These are phyloP conservation scores for Aelia acuminata DNA, from an alignment of 2,888 invertebrate genomes.

Conservation along the genomic window DNA sequence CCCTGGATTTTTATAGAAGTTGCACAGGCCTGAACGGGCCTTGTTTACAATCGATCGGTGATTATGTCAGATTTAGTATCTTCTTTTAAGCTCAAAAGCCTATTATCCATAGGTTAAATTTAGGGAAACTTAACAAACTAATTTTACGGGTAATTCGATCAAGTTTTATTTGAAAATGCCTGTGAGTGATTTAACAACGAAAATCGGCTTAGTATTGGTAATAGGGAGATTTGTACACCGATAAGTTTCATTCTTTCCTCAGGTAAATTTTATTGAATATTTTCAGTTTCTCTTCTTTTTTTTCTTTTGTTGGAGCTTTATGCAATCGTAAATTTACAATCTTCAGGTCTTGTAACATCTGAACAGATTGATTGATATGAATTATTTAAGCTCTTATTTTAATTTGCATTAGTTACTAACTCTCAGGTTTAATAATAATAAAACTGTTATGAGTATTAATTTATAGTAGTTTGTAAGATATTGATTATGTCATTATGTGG, in stretches of 20 bases:
- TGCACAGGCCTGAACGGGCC: conserved; percentile 38
- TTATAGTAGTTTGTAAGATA: neutral
- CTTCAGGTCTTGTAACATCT: neutral
- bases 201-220: conserved; percentile 36
- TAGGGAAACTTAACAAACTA: neutral
- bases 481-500: no score
- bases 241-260: conserved; percentile 39
- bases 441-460: neutral
- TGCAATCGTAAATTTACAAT: neutral
- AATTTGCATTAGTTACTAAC: neutral
- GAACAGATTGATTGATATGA: neutral
- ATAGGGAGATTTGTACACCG: conserved; percentile 28
- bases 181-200: conserved; percentile 37
- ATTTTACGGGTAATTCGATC: neutral
- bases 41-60: conserved; percentile 59
- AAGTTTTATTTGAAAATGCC: neutral
- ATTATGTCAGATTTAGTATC: conserved; percentile 56
- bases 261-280: conserved; percentile 38
- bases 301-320: neutral
- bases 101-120: neutral
- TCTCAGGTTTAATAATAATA: no score
- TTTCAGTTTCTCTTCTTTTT: neutral
- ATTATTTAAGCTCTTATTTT: neutral
- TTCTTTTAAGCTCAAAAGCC: conserved; percentile 30
- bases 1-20: conserved; percentile 37